Conservation (phyloP, 2,113 vertebrate species). For the Aepyceros melampus region DNA sequence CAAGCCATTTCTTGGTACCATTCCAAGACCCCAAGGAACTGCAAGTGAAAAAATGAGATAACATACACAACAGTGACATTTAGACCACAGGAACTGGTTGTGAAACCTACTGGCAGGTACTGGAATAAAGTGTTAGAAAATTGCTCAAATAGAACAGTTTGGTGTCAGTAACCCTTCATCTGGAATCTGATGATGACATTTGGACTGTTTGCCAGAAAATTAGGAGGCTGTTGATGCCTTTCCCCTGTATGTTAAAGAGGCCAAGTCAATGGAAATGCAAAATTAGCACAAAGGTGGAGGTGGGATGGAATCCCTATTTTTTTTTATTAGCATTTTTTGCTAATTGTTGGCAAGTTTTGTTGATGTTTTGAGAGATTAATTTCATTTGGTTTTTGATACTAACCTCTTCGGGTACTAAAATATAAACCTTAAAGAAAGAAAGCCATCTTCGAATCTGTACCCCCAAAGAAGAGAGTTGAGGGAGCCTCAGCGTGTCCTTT, state of each 20-base stretch:
- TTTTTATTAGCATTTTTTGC: not conserved
- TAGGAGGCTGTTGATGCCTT: not conserved
- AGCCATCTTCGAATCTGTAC: not conserved
- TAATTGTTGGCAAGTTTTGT: not conserved
- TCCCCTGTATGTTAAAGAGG: not conserved
- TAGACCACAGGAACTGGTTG: not conserved
- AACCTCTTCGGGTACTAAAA: not conserved
- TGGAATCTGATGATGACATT: not conserved
- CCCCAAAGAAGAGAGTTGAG: not conserved
- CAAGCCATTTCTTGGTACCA: not conserved
- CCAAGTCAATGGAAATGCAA: not conserved
- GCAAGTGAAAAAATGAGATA: not conserved
- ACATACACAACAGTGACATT: not conserved
- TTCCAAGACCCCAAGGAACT: not conserved
- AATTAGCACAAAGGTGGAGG: not conserved
- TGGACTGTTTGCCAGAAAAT: conserved; percentile 7
- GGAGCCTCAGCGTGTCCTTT: not conserved
- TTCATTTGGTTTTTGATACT: not conserved
- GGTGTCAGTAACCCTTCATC: not conserved
- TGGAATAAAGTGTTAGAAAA: not conserved
- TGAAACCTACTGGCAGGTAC: not conserved
- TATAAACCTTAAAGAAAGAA: not conserved
- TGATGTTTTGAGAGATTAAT: conserved; percentile 12
- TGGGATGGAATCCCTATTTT: not conserved
- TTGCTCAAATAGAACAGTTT: not conserved